Evolutionary conservation across 2,888 invertebrate genomes (phyloP).

Genomic region (Drosophila kuntzei): DNA sequence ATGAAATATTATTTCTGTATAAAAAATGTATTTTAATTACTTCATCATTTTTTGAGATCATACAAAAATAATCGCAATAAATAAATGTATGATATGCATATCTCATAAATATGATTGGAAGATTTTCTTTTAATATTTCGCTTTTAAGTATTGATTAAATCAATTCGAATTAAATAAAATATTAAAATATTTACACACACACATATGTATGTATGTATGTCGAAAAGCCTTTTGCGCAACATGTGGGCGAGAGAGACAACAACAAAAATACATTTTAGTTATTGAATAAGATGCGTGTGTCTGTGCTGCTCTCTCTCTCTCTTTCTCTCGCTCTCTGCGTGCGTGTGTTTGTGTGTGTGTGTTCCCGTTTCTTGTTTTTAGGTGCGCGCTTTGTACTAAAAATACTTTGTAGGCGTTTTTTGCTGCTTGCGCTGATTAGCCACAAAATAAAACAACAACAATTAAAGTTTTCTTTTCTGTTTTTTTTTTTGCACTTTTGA

Average conservation of each 20-base stretch:
- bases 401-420: slow-evolving; percentile 70
- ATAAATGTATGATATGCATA: no score
- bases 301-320: slow-evolving; percentile 5
- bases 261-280: slow-evolving; percentile 19
- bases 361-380: slow-evolving; percentile 48
- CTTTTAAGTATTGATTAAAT: slow-evolving; percentile 15
- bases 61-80: no score
- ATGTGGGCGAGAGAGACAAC: slow-evolving; percentile 43
- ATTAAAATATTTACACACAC: slow-evolving; percentile 8
- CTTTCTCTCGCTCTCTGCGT: background rate
- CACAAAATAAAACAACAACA: slow-evolving; percentile 37
- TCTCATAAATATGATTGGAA: no score
- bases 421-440: slow-evolving; percentile 62
- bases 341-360: slow-evolving; percentile 15
- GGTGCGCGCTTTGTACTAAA: slow-evolving; percentile 61
- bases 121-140: background rate
- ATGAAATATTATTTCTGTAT: no score
- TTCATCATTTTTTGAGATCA: no score
- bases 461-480: slow-evolving; percentile 20
- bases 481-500: slow-evolving; percentile 49
- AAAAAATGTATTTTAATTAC: no score
- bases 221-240: slow-evolving; percentile 48
- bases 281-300: slow-evolving; percentile 19
- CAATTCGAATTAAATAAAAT: slow-evolving; percentile 21
- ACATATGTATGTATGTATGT: background rate